Conservation (phyloP, 1,140 invertebrate genomes). For the Bombus soroeensis region DNA sequence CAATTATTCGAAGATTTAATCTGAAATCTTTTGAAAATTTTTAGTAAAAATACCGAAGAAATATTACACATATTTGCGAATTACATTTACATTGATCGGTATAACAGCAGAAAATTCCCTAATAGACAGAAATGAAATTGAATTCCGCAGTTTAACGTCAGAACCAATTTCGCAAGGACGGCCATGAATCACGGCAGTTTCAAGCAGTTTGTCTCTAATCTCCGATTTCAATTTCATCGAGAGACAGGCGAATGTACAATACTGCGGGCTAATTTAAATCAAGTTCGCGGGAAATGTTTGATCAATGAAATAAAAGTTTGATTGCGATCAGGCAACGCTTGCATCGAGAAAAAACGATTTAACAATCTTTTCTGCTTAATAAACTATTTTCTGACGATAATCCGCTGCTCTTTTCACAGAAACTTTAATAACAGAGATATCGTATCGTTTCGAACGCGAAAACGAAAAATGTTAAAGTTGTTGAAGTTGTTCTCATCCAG, state of each 20-base stretch:
- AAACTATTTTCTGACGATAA: not conserved
- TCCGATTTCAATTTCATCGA: constrained; percentile 18
- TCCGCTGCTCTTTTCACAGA: not conserved
- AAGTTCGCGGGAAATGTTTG: constrained; percentile 51
- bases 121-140: constrained; percentile 16
- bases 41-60: not conserved
- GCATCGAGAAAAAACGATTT: not conserved
- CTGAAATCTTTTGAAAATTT: not conserved
- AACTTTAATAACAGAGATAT: constrained; percentile 1
- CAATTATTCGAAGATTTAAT: not conserved
- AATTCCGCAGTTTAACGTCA: constrained; percentile 21
- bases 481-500: not conserved
- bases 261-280: constrained; percentile 28
- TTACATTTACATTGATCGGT: not conserved
- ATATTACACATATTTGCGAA: not conserved
- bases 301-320: constrained; percentile 56
- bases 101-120: not conserved
- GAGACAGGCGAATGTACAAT: not conserved
- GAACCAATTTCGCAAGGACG: constrained; percentile 25
- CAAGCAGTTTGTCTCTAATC: constrained; percentile 19
- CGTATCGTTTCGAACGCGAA: not conserved
- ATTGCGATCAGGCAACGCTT: not conserved
- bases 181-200: constrained; percentile 22
- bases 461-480: not conserved
- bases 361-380: not conserved